Conservation (phyloP, 2,888 invertebrate species). For the Diogma glabrata region DNA sequence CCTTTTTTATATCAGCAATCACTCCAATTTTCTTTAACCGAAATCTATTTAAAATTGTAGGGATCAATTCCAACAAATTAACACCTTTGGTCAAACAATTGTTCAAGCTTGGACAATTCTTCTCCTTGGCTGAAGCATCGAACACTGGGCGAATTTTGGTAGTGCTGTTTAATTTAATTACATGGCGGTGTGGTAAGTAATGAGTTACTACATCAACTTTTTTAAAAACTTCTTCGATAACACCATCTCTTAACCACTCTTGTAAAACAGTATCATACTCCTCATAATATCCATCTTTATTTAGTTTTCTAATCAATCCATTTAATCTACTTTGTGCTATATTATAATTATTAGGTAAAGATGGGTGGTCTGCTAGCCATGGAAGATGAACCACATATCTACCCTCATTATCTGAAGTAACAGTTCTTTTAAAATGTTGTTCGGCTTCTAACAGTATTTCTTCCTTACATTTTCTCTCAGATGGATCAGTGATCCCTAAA, state of each 20-base stretch:
- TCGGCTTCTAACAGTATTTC: too few relatives aligned
- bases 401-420: slow-evolving; percentile 10
- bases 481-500: neutral
- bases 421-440: slow-evolving; percentile 13
- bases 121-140: too few relatives aligned
- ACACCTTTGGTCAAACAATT: neutral
- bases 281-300: neutral
- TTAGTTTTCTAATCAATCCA: neutral
- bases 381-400: slow-evolving; percentile 13
- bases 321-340: slow-evolving; percentile 10
- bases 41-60: neutral
- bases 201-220: neutral
- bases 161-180: slow-evolving; percentile 1
- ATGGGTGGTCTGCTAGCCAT: slow-evolving; percentile 10
- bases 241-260: neutral
- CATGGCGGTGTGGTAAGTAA: slow-evolving; percentile 2
- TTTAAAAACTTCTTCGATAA: slow-evolving; percentile 1
- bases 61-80: slow-evolving; percentile 2
- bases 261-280: neutral
- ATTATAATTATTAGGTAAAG: slow-evolving; percentile 8
- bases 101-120: neutral
- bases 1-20: neutral
- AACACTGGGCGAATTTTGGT: too few relatives aligned
- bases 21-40: slow-evolving; percentile 1
- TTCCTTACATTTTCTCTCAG: slow-evolving; percentile 5